Base-by-base conservation (phyloP, 2,888 invertebrate species). In the Leptogaster cylindrica region DNA sequence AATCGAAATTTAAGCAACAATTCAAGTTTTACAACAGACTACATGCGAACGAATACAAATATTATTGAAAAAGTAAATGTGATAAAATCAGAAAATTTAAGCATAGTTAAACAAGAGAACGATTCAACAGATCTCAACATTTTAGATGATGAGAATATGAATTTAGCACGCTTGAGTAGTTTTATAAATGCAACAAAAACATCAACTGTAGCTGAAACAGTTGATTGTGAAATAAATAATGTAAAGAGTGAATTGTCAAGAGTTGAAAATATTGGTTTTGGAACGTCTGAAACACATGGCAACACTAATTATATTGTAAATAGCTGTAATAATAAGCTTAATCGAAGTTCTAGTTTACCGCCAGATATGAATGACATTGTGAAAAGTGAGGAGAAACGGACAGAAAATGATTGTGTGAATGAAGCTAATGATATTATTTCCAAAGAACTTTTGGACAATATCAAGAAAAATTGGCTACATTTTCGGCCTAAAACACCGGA, bases 1-100 rank as follows among this genome's bases (percentile, higher is more conserved):
- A 65, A 58, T 55, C 68, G 64, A 46, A 61, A 39, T 50, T 51
- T 61, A 58, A 58, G 36, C 41, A 61, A 48, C 33, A 67, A 39
- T 63, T 12, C 39, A 61, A 61, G 27, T 23, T 64, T 46, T 64
- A 44, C 33, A 36, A 33, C 33, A 10, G 46, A 63, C 58, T 28
- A 27, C 39, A 39, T 50, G 44, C 36, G 63, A 36, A 63, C 48
- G 39, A 41, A 41, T 48, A 41, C 58, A 68, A 73, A 70, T 71
- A 70, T 68, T 76, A 77, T 75, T 76, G 79, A 79, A 74, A 80
- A 80, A 77, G 75, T 76, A 73, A 79, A 80, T 80, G 80, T 80
- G 80, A 80, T 80, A 80, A 80, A 79, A 75, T 70, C 74, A 72
- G 79, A 80, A 75, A 58, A 65, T 65, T 27, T 39, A 23, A 39